These are phyloP conservation scores for Cebidichthys violaceus DNA, from an alignment of 2,113 vertebrate species.

Conservation along the genomic window DNA sequence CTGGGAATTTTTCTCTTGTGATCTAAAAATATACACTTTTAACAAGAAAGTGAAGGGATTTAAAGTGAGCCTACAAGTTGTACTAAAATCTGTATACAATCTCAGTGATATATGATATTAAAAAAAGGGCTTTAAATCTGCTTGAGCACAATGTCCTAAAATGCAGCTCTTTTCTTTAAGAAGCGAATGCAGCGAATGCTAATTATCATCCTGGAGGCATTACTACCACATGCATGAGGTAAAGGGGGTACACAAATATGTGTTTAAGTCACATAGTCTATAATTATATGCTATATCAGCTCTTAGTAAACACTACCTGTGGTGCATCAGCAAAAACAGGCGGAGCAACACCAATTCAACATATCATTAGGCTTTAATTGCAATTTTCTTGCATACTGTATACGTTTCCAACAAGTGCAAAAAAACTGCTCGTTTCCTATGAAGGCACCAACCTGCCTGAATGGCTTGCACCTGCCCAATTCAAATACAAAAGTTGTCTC, in stretches of 20 bases:
- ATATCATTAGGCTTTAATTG: conserved; percentile 15
- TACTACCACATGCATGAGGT: conserved; percentile 15
- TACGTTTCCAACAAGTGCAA: conserved; percentile 15
- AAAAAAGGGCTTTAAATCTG: no score
- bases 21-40: conserved; percentile 30
- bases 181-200: not conserved
- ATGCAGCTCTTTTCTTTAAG: not conserved
- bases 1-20: conserved; percentile 2
- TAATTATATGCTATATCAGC: conserved; percentile 6
- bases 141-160: not conserved
- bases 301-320: conserved; percentile 40
- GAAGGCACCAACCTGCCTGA: not conserved
- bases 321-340: conserved; percentile 12
- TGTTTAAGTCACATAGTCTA: conserved; percentile 31
- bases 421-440: not conserved
- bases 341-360: not conserved
- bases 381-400: conserved; percentile 5
- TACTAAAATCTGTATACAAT: not conserved
- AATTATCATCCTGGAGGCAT: not conserved
- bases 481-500: conserved; percentile 57
- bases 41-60: conserved; percentile 12
- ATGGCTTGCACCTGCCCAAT: conserved; percentile 29
- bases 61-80: not conserved
- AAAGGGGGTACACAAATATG: conserved; percentile 21
- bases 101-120: not conserved